Base-by-base conservation (phyloP, 2,888 invertebrate species). In the Gastrophysa polygoni region DNA sequence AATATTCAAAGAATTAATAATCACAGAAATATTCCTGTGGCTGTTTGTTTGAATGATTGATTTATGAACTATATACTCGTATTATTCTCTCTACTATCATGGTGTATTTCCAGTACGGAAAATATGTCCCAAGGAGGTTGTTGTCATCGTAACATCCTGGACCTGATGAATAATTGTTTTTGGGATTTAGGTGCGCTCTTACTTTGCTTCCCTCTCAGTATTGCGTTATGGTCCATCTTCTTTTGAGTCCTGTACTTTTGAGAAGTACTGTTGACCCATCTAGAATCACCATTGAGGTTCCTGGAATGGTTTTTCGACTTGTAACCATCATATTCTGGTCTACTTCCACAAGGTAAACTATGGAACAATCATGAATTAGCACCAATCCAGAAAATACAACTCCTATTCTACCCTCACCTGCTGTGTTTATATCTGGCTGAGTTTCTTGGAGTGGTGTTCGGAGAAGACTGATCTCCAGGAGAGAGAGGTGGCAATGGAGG, bases 401-500 rank as follows among this genome's bases (percentile, higher is more conserved):
- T n/a, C 24, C 24, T 24, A 24, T 5, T 7, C 24, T 24, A 24
- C 3, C 24, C 24, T 24, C 67, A 79, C 79, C 79, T 80, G 75
- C 78, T 80, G 66, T 82, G 83, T 71, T 83, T 83, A 68, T 81
- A 83, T 71, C 81, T 76, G n/a, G 57, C 71, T 1, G 82, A 81
- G 65, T 82, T 82, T 63, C 82, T 76, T 1, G 83, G 82, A 0
- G 82, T 82, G 17, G 81, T 75, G 68, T 81, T 82, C 3, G 82
- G 81, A 1, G 82, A 82, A 18, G 82, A 83, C 47, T 82, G 89
- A 72, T 84, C 81, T 4, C 80, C 89, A 0, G 91, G 91, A 0
- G 91, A 91, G 8, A 91, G 80, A 0, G 92, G 91, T 0, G 91
- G 92, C 60, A 92, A 81, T 0, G 92, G 92, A 0, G 92, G 92